A percentile compares a stretch with the other conserved stretches of the same genome.
Conservation (phyloP, 2,888 invertebrate genomes). For the Trachelus iudaicus region DNA sequence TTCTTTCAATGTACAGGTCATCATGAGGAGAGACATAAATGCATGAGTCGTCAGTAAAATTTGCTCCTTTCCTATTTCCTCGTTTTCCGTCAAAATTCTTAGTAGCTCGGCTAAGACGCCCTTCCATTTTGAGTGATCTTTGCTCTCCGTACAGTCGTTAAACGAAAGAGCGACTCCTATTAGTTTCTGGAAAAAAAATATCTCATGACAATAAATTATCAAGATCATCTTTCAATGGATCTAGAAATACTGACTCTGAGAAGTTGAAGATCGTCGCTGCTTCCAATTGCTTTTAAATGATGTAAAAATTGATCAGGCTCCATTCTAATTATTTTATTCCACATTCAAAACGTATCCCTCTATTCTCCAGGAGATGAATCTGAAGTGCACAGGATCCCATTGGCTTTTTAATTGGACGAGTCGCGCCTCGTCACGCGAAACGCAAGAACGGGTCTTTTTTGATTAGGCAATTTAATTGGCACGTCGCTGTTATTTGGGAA, state of each 20-base stretch:
- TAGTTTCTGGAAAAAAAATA: not conserved
- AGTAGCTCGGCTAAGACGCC: constrained; percentile 29
- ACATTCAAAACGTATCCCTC: not conserved
- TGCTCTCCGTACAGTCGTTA: not conserved
- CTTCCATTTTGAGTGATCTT: not conserved
- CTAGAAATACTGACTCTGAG: constrained; percentile 36
- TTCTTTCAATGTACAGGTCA: constrained; percentile 14
- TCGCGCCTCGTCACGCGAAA: constrained; percentile 1
- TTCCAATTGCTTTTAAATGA: constrained; percentile 26
- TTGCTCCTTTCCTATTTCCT: constrained; percentile 41
- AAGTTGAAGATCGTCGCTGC: constrained; percentile 24
- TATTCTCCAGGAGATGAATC: not conserved
- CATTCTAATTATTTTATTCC: constrained; percentile 3
- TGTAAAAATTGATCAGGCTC: constrained; percentile 25
- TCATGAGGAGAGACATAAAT: constrained; percentile 38
- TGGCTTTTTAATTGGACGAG: constrained; percentile 21
- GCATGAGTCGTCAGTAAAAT: constrained; percentile 48
- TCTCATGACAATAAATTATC: not conserved
- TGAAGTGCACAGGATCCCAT: not conserved
- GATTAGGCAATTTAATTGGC: not conserved
- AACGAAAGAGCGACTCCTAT: not conserved
- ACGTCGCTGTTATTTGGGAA: not conserved
- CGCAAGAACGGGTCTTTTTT: not conserved
- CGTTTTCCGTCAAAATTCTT: constrained; percentile 33
- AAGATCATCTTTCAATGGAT: not conserved